phyloP scores from a whole-genome alignment of 2,888 invertebrate genomes.

The Lasioglossum morio region DNA sequence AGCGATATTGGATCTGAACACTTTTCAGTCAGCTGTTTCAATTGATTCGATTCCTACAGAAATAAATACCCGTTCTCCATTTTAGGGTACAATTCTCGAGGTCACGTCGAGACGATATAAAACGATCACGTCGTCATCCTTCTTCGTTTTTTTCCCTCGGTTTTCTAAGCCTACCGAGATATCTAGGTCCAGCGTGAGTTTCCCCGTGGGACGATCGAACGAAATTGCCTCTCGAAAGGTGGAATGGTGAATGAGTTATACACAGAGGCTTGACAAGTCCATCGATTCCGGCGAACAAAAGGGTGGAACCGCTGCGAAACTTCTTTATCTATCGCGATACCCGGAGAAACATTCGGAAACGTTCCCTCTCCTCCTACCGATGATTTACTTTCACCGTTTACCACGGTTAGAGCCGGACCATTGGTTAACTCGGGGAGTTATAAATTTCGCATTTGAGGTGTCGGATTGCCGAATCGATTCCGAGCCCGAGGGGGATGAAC shows the following conservation, averaged over 20 bases:
- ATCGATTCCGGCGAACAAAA: conserved; percentile 48
- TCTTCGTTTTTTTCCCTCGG: conserved; percentile 36
- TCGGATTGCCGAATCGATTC: conserved; percentile 20
- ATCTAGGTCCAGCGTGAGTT: conserved; percentile 2
- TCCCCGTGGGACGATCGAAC: conserved; percentile 50
- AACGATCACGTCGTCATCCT: neutral
- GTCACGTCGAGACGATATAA: neutral
- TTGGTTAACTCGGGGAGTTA: conserved; percentile 22
- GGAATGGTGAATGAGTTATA: conserved; percentile 54
- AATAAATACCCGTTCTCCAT: neutral
- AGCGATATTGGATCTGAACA: too few relatives aligned
- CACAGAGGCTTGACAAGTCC: conserved; percentile 40
- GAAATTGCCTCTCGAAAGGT: conserved; percentile 58
- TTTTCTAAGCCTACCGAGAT: conserved; percentile 31
- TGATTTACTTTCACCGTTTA: conserved; percentile 44
- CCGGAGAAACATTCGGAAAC: conserved; percentile 38
- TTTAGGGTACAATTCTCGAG: neutral
- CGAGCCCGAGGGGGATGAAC: conserved; percentile 8
- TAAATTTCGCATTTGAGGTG: conserved; percentile 45
- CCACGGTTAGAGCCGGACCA: conserved; percentile 27
- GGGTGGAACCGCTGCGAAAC: conserved; percentile 31
- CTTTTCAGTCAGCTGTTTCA: neutral
- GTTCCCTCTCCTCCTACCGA: neutral
- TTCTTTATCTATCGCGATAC: conserved; percentile 51
- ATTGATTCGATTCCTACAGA: neutral